Base-by-base conservation (phyloP, 2,888 invertebrate genomes). In the Drosophila anomalata region DNA sequence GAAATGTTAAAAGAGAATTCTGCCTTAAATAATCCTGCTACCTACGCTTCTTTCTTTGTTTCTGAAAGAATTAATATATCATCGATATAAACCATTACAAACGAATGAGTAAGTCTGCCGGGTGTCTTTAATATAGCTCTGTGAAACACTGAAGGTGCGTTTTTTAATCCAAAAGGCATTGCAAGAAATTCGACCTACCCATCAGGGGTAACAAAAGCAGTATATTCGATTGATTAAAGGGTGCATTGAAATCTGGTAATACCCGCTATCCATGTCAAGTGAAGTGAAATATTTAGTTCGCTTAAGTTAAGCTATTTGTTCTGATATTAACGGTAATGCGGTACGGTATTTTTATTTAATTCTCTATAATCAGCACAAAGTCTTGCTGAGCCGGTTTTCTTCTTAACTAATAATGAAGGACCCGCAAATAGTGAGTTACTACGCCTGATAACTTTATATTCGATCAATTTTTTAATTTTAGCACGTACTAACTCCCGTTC, bases 351-450 rank as follows among this genome's bases (percentile, higher is more conserved):
- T 29, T 31, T 31, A 57, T 63, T 57, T 20, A 63, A 22, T 20
- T 62, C 55, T 5, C 61, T 50, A 22, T 52, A 57, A 11, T 63
- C 52, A 6, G 52, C 46, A 52, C 46, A 63, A 12, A 53, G 47
- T 14, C 56, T 63, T 11, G 26, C 26, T 26, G 26, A 26, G 26
- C 26, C 26, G 7, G 5, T 7, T 26, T 26, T 26, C 26, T 26
- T 26, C 7, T 26, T 26, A 5, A 7, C 26, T 7, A 62, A 42
- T 2, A 62, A 33, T 8, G 22, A 44, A n/a, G 55, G 61, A 17
- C 61, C 44, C 2, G 48, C 53, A 31, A 20, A 54, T 8, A 33
- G 31, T 4, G 54, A 61, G 31, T 29, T 46, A 29, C 20, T 60
- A n/a, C 14, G 39, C 7, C 39, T 39, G 39, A 39, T 39, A 6